These are phyloP conservation scores for Hippopotamus amphibius DNA, from an alignment of 2,113 vertebrate species.

Conservation along the genomic window DNA sequence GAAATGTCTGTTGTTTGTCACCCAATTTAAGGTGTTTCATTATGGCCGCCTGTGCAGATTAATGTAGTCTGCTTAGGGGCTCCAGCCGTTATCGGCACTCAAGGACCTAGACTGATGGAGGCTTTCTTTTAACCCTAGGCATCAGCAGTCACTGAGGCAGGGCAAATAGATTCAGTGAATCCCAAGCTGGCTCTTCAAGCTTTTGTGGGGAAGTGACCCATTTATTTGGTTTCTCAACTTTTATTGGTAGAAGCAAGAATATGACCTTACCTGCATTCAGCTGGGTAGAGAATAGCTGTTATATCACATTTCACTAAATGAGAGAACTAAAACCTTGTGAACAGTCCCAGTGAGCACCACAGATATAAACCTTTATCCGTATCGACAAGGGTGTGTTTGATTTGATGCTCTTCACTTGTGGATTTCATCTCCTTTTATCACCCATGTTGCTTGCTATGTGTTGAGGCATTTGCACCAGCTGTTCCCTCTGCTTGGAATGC, in stretches of 20 bases:
- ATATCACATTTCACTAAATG: not conserved
- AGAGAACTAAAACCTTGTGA: not conserved
- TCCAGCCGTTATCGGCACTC: not conserved
- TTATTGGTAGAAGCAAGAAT: not conserved
- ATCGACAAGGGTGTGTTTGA: not conserved
- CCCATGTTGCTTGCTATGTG: not conserved
- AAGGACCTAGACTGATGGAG: not conserved
- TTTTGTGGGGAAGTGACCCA: not conserved
- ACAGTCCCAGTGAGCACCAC: not conserved
- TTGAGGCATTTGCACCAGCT: not conserved
- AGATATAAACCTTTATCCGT: not conserved
- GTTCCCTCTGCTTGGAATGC: not conserved
- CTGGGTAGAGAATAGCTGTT: not conserved
- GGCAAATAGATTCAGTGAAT: not conserved
- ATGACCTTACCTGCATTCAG: not conserved
- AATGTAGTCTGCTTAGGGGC: not conserved
- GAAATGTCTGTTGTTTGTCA: not conserved
- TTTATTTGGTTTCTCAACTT: not conserved
- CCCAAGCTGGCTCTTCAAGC: not conserved
- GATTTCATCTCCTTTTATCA: not conserved
- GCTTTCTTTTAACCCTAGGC: not conserved
- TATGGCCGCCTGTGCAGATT: not conserved
- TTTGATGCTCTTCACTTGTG: not conserved
- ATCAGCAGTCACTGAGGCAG: not conserved
- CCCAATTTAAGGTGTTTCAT: not conserved